phyloP scores from a whole-genome alignment of 1,140 invertebrate genomes.

The Diabrotica virgifera region DNA sequence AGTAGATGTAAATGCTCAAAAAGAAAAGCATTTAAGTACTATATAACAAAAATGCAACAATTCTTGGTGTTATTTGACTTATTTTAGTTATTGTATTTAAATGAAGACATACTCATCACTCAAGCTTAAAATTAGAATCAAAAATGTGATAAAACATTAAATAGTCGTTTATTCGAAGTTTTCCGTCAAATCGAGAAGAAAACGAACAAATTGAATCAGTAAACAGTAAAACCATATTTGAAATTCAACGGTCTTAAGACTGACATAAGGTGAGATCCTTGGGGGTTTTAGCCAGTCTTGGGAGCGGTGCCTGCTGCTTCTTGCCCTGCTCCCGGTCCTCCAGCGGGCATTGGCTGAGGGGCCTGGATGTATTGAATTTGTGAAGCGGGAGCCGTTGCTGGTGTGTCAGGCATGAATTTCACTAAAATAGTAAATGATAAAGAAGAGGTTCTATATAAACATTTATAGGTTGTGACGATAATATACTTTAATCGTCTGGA shows the following conservation, averaged over 20 bases:
- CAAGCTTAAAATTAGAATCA: background rate
- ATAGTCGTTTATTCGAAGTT: background rate
- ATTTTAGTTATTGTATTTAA: no score
- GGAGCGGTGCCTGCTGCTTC: background rate
- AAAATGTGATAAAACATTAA: conserved; percentile 6
- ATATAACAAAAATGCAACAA: no score
- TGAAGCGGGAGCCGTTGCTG: background rate
- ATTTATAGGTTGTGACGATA: no score
- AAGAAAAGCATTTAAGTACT: no score
- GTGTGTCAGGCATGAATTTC: conserved; percentile 10
- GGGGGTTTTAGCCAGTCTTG: conserved; percentile 4
- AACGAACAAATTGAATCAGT: background rate
- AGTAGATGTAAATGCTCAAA: no score
- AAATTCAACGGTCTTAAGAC: background rate
- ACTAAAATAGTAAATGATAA: conserved; percentile 5
- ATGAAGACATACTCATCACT: no score
- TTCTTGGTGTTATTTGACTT: no score
- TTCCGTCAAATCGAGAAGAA: background rate
- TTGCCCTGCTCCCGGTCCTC: background rate
- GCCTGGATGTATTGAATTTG: background rate
- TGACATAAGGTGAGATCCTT: background rate
- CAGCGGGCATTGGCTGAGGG: background rate
- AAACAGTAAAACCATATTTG: background rate
- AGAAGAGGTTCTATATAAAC: no score
- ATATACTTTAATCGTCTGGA: no score